Base-by-base conservation (phyloP, 2,888 invertebrate genomes). In the Liopterus haemorrhoidalis region DNA sequence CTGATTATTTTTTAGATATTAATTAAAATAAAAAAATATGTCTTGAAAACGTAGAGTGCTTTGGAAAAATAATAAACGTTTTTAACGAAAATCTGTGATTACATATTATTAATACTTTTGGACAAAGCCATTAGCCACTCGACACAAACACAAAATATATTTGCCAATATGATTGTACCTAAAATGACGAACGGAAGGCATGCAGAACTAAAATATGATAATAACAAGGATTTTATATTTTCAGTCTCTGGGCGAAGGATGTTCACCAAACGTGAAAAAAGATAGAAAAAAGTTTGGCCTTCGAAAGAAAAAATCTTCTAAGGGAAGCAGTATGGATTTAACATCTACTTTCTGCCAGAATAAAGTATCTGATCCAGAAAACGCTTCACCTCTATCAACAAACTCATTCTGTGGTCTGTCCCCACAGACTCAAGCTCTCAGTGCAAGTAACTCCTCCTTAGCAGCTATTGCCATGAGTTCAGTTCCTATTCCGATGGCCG, bases 241-340 rank as follows among this genome's bases (percentile, higher is more conserved):
- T 3, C 60, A 74, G 74, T 74, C 74, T 18, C 71, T 74, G 4
- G 54, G 74, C 41, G 78, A 78, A 54, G 77, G 77, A 44, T 72
- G 75, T 2, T 78, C 77, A 1, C 79, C 80, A 1, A 79, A 73
- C 58, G 76, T 80, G 4, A 82, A 81, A 63, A 82, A 81, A 58
- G 80, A 81, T 57, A 70, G 80, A 1, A 77, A 78, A 59, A 79
- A 81, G 62, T 82, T 82, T 59, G 81, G 80, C 1, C 69, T 81
- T 20, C 71, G 80, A 46, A 81, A 81, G 68, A 82, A 82, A 66
- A 81, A 81, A 56, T 76, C 73, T 11, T 71, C 70, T 54, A 79
- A 79, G 55, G 78, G 78, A 45, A 76, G 77, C 6, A 78, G 79
- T 16, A 76, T 78, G 1, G 81, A 81, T 52, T 65, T 81, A 4